A percentile compares a stretch with the other conserved stretches of the same genome.
These are phyloP conservation scores for Alouatta palliata DNA, from an alignment of 2,113 vertebrate species.

Conservation along the genomic window DNA sequence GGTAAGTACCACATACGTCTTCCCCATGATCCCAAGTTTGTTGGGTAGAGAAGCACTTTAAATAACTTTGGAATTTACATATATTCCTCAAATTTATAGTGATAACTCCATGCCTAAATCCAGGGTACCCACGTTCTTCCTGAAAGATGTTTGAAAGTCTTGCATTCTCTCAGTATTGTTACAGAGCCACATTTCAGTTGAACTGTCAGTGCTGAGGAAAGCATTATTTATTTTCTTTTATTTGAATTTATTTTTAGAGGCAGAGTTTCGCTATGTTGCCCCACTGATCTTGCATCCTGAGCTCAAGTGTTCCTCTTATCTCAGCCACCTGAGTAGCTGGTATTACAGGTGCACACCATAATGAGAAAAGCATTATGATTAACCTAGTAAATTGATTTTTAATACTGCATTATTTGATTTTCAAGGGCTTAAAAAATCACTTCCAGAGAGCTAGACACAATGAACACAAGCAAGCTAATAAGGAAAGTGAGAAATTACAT, in stretches of 20 bases:
- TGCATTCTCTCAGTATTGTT: not conserved
- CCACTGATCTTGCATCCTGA: no score
- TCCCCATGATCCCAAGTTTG: not conserved
- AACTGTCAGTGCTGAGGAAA: not conserved
- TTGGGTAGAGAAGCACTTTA: not conserved
- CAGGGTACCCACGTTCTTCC: not conserved
- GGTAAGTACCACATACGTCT: not conserved
- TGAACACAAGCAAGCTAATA: not conserved
- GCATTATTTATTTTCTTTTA: not conserved
- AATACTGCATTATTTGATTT: constrained; percentile 40
- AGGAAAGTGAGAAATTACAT: not conserved
- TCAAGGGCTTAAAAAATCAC: not conserved
- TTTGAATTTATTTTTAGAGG: no score
- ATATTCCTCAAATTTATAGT: not conserved
- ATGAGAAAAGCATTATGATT: constrained; percentile 25
- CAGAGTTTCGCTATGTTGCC: no score
- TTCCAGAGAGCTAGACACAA: constrained; percentile 16
- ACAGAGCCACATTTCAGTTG: not conserved
- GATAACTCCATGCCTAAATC: not conserved
- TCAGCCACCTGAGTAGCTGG: no score
- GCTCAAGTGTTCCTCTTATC: no score
- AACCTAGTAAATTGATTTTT: constrained; percentile 34
- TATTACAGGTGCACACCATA: no score
- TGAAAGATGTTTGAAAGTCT: not conserved
- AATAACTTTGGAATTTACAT: constrained; percentile 26